A percentile compares a stretch with the other conserved stretches of the same genome.
Evolutionary conservation across 2,797 vertebrate genomes (phyloP).

Genomic region (Lagodon rhomboides): DNA sequence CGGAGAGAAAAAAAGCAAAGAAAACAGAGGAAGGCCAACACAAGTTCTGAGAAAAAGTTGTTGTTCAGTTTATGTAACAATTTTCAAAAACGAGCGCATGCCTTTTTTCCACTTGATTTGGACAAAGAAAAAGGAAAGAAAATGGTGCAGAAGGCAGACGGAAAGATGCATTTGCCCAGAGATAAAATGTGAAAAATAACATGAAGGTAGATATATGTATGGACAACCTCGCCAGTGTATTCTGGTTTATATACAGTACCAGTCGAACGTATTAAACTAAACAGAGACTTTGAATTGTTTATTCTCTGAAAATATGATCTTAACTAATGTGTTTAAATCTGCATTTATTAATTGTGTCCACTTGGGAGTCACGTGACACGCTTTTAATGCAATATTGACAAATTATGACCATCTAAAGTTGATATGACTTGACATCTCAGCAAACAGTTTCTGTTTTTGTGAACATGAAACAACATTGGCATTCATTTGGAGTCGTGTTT

Average conservation of each 20-base stretch:
- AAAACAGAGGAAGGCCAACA: slow-evolving; percentile 3
- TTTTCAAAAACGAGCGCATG: neutral
- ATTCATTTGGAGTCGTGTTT: neutral
- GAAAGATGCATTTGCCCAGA: neutral
- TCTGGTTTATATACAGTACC: neutral
- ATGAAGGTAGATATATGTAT: neutral
- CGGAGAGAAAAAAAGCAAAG: neutral
- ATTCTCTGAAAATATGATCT: neutral
- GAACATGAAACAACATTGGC: neutral
- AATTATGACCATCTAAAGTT: neutral
- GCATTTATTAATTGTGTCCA: neutral
- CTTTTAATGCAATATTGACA: neutral
- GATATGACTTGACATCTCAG: neutral
- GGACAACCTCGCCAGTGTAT: neutral
- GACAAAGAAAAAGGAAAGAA: slow-evolving; percentile 9
- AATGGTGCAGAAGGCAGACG: neutral
- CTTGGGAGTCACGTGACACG: neutral
- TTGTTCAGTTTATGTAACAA: neutral
- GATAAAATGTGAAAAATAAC: neutral
- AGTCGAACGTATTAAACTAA: neutral
- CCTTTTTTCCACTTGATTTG: neutral
- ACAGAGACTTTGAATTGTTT: neutral
- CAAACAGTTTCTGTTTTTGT: neutral
- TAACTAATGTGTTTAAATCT: neutral
- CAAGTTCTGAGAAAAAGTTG: neutral